Evolutionary conservation across 2,888 invertebrate species (phyloP).

Genomic region (Aporophyla nigra): DNA sequence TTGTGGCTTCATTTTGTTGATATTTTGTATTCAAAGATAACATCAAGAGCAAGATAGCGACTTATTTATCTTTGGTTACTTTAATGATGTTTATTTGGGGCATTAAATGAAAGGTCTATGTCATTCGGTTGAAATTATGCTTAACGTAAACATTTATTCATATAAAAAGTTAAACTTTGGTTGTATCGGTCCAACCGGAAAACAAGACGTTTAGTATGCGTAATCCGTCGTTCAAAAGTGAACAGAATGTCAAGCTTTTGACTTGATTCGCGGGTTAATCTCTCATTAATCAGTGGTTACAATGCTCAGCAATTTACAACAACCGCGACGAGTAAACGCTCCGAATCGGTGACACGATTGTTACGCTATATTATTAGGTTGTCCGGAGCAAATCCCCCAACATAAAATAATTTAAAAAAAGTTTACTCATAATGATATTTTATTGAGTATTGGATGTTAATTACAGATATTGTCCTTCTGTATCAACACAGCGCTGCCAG

Average conservation of each 20-base stretch:
- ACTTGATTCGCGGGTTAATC: constrained; percentile 59
- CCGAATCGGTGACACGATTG: constrained; percentile 70
- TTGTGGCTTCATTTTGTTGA: constrained; percentile 11
- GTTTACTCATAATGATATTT: too few relatives aligned
- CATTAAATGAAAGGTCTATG: constrained; percentile 26
- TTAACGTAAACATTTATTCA: constrained; percentile 23
- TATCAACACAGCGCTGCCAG: too few relatives aligned
- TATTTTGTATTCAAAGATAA: constrained; percentile 16
- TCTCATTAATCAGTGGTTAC: constrained; percentile 57
- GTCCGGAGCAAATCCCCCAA: too few relatives aligned
- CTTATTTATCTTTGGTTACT: constrained; percentile 25
- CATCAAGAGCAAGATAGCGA: constrained; percentile 15
- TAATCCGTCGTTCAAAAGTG: constrained; percentile 42
- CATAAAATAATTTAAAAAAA: too few relatives aligned
- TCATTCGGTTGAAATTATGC: constrained; percentile 25
- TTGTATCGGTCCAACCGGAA: constrained; percentile 41
- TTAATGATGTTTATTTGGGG: constrained; percentile 42
- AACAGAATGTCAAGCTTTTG: constrained; percentile 54
- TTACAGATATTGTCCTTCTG: too few relatives aligned
- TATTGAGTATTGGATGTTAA: too few relatives aligned
- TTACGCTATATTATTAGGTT: constrained; percentile 72
- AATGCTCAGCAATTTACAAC: constrained; percentile 58
- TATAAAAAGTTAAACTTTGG: constrained; percentile 16
- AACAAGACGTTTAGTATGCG: constrained; percentile 57
- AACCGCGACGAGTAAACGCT: constrained; percentile 59